phyloP scores from a whole-genome alignment of 2,888 invertebrate genomes.

The Lobophora halterata region DNA sequence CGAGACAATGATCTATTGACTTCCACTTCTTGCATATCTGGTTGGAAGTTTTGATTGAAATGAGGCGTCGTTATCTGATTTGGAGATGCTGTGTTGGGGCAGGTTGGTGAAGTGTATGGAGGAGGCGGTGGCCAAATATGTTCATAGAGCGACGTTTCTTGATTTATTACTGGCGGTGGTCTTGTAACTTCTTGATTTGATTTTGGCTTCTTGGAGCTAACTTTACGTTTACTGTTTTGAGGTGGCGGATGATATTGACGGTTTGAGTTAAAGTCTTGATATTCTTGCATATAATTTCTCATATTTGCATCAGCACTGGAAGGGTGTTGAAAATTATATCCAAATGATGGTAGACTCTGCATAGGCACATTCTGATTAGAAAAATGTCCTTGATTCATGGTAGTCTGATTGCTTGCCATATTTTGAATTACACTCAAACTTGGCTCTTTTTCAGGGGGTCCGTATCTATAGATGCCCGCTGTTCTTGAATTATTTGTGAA shows the following conservation, averaged over 20 bases:
- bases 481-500: too few species aligned
- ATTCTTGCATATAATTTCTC: constrained; percentile 3
- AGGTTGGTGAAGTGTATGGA: background rate
- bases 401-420: background rate
- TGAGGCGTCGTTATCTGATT: background rate
- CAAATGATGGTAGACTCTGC: background rate
- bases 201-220: background rate
- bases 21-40: constrained; percentile 9
- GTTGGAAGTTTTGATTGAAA: background rate
- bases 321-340: background rate
- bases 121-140: background rate
- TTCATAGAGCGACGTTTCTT: background rate
- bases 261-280: background rate
- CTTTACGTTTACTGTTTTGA: background rate
- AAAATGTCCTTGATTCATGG: background rate
- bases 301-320: background rate
- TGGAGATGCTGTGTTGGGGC: background rate
- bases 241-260: background rate
- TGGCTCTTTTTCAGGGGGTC: constrained; percentile 1
- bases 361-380: background rate
- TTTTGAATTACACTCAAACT: constrained; percentile 1
- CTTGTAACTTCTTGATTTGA: background rate
- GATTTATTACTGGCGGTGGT: background rate
- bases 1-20: constrained; percentile 39
- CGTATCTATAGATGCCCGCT: constrained; percentile 5